A percentile compares a stretch with the other conserved stretches of the same genome.
Evolutionary conservation across 2,888 invertebrate genomes (phyloP).

Genomic region (Drosophila algonquin): DNA sequence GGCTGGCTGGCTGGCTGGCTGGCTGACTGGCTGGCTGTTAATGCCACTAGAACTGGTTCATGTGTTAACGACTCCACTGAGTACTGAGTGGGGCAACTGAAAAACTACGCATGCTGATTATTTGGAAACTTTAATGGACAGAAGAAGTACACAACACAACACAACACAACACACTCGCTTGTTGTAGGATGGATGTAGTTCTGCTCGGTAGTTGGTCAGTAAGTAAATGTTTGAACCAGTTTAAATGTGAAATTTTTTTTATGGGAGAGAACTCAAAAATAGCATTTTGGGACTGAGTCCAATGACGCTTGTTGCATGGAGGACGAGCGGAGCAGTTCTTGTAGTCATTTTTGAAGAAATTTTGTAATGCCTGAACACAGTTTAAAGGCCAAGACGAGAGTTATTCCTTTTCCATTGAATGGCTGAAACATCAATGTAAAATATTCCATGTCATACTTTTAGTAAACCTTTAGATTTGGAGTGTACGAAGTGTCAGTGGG

Average conservation of each 20-base stretch:
- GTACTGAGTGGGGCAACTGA: not conserved
- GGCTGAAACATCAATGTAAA: too few relatives aligned
- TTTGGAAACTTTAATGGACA: constrained; percentile 5
- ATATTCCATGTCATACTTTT: too few relatives aligned
- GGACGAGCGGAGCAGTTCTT: not conserved
- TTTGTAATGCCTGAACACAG: too few relatives aligned
- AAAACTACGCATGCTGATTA: not conserved
- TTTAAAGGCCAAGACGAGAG: too few relatives aligned
- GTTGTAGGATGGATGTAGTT: not conserved
- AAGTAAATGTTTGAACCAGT: not conserved
- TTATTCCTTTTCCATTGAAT: too few relatives aligned
- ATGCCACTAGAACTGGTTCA: constrained; percentile 4
- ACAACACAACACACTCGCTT: not conserved
- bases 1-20: not conserved
- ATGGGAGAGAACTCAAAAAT: not conserved
- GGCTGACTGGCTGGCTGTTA: not conserved
- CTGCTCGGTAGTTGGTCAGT: not conserved
- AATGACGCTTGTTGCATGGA: too few relatives aligned
- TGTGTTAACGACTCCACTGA: not conserved
- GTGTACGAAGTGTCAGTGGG: not conserved
- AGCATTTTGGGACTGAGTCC: not conserved
- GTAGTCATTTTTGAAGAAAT: not conserved
- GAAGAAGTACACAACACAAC: not conserved
- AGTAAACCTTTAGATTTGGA: too few relatives aligned
- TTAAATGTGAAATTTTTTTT: not conserved